Base-by-base conservation (phyloP, 2,113 vertebrate genomes). In the Campylomormyrus tamandua region DNA sequence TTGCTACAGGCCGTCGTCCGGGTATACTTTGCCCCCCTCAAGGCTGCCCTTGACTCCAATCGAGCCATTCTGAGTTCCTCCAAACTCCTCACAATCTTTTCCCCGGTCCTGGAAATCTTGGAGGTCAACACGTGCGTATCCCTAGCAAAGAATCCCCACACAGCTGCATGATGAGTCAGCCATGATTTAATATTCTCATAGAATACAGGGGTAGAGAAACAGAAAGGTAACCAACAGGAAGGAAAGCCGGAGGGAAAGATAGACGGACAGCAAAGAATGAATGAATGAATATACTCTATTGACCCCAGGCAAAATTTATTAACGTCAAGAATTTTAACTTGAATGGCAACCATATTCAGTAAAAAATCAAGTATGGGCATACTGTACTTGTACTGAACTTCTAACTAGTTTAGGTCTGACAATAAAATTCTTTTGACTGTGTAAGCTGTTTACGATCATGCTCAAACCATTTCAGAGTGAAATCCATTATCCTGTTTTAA, bases 11-110 rank as follows among this genome's bases (percentile, higher is more conserved):
- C 93, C 0, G 91, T 97, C 90, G 90, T 92, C 35, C 95, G 94
- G 24, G 94, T 96, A 13, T 97, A 97, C n/a, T 93, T 91, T 1
- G 90, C 89, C 24, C 97, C 97, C 39, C 91, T 97, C 5, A 93
- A 93, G 74, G 96, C 96, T 2, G 96, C 97, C 0, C 87, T 98
- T 46, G 92, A 96, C 62, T 97, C 97, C 42, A 97, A 97, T 92
- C 93, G 96, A 90, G 95, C 96, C 21, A 96, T 98, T 53, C 90
- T 96, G 58, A 96, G 96, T 90, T 91, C 92, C 0, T 84, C 94
- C 1, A 96, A 96, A 2, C 70, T 96, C 90, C 95, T 95, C 56
- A 93, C 94, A 5, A 92, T 97, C 90, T 96, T 97, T 93, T 94
- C 94, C 0, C 96, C 96, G 19, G 90, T 94, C 42, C 62, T 96